Conservation (phyloP, 2,797 vertebrate genomes). For the Anomalospiza imberbis region DNA sequence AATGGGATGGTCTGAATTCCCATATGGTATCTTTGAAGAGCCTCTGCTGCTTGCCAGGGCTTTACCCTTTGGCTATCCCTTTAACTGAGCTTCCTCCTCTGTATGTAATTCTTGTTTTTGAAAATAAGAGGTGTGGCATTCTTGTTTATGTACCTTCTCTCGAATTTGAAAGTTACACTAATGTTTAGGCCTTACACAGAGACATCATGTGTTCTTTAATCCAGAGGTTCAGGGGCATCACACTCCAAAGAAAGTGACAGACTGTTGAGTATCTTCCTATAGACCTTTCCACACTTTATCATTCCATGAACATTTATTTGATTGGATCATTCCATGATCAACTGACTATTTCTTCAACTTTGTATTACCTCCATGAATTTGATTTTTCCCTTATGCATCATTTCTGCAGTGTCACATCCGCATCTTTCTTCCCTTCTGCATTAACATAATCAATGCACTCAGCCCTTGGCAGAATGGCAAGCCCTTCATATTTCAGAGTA, state of each 20-base stretch:
- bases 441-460: conserved; percentile 11
- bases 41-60: background rate
- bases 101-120: background rate
- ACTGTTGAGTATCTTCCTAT: background rate
- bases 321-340: background rate
- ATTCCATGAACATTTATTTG: background rate
- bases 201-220: background rate
- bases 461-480: conserved; percentile 24
- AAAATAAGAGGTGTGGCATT: background rate
- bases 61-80: background rate
- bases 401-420: background rate
- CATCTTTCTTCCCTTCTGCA: background rate
- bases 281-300: background rate
- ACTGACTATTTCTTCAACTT: background rate
- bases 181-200: background rate
- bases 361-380: background rate
- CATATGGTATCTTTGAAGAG: background rate
- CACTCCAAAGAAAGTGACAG: background rate
- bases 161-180: background rate
- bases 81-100: background rate
- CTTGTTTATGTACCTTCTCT: background rate
- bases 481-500: background rate
- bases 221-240: background rate
- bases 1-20: background rate
- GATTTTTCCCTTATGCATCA: background rate